Evolutionary conservation across 2,113 vertebrate genomes (phyloP).

Genomic region (Lepus timidus): DNA sequence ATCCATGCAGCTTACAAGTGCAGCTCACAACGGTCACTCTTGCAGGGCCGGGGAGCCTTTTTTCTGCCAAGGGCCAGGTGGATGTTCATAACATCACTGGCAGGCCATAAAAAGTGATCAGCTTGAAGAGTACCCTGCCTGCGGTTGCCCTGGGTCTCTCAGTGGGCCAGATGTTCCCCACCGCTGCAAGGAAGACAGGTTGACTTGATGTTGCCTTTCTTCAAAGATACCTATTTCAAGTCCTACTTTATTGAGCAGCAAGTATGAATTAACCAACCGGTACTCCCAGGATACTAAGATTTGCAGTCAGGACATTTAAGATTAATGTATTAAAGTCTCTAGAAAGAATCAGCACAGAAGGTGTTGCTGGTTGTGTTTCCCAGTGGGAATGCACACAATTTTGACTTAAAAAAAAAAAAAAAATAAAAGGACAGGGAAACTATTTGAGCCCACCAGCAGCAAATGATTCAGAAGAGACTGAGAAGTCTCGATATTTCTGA

Average conservation of each 20-base stretch:
- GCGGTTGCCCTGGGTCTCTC: too few relatives aligned
- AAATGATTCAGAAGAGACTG: neutral
- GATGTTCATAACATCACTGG: too few relatives aligned
- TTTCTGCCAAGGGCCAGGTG: too few relatives aligned
- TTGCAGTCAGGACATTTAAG: neutral
- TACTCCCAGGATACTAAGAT: neutral
- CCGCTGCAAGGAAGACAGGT: neutral
- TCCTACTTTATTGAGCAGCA: neutral
- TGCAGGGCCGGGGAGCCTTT: neutral
- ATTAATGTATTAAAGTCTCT: neutral
- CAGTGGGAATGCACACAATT: neutral
- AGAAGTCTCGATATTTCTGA: neutral
- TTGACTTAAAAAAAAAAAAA: neutral
- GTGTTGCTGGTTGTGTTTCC: neutral
- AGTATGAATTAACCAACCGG: neutral
- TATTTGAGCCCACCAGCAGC: neutral
- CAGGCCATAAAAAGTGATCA: too few relatives aligned
- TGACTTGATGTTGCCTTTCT: neutral
- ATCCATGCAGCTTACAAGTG: fast-evolving
- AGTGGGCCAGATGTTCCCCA: too few relatives aligned
- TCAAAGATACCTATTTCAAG: neutral
- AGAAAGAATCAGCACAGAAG: neutral
- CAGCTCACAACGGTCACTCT: fast-evolving
- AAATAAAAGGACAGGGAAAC: neutral
- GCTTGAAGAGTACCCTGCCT: too few relatives aligned